phyloP scores from a whole-genome alignment of 2,113 vertebrate genomes.

The Poeciliopsis retropinna region DNA sequence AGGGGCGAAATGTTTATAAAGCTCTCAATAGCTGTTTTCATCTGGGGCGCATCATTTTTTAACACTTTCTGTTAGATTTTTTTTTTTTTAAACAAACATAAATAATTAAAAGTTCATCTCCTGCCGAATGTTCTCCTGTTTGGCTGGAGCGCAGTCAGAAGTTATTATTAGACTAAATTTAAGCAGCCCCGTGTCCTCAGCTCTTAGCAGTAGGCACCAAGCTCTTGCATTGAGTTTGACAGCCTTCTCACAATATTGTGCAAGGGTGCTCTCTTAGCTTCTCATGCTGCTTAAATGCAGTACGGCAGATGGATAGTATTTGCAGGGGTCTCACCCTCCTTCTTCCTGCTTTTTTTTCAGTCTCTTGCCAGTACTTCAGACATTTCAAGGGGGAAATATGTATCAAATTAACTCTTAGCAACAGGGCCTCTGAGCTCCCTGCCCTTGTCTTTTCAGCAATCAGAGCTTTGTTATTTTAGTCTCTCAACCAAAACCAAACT shows the following conservation, averaged over 20 bases:
- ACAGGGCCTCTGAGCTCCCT: conserved; percentile 61
- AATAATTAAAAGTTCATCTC: conserved; percentile 66
- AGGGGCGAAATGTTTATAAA: conserved; percentile 17
- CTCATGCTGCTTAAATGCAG: conserved; percentile 75
- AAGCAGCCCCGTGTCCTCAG: conserved; percentile 58
- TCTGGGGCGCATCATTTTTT: conserved; percentile 35
- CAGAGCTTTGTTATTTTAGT: conserved; percentile 79
- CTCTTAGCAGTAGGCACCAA: conserved; percentile 54
- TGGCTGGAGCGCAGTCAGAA: conserved; percentile 51
- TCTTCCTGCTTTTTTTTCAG: conserved; percentile 50
- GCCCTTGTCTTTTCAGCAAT: conserved; percentile 78
- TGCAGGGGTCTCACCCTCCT: conserved; percentile 72
- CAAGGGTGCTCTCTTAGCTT: conserved; percentile 72
- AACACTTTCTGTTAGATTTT: conserved; percentile 53
- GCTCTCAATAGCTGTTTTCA: conserved; percentile 47
- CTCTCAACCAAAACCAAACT: conserved; percentile 79
- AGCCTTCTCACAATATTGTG: conserved; percentile 77
- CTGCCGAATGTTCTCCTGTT: conserved; percentile 48
- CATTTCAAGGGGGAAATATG: conserved; percentile 77
- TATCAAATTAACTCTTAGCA: conserved; percentile 79
- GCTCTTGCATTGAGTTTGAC: conserved; percentile 74
- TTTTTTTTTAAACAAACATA: conserved; percentile 36
- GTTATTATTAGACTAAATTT: conserved; percentile 68
- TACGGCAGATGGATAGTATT: conserved; percentile 76
- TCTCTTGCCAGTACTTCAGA: conserved; percentile 74